phyloP scores from a whole-genome alignment of 2,113 vertebrate genomes.

The Strigops habroptila region DNA sequence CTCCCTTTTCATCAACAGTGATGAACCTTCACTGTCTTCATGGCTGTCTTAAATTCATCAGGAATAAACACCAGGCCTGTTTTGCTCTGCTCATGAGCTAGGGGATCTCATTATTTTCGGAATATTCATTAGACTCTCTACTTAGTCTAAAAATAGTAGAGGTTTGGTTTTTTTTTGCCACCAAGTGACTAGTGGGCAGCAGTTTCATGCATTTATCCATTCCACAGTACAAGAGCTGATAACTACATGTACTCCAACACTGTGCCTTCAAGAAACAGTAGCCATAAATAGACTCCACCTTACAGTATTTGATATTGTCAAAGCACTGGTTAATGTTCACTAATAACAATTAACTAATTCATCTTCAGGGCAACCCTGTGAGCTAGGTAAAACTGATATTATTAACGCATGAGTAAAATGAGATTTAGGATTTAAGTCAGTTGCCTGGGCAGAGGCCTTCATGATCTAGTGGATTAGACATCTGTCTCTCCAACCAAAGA shows the following conservation, averaged over 20 bases:
- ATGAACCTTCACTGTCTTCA: not conserved
- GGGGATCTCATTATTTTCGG: slow-evolving; percentile 15
- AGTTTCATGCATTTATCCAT: not conserved
- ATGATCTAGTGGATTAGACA: slow-evolving; percentile 58
- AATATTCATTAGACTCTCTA: slow-evolving; percentile 16
- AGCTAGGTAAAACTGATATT: slow-evolving; percentile 33
- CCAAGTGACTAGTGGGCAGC: not conserved
- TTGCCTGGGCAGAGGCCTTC: slow-evolving; percentile 40
- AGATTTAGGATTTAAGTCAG: slow-evolving; percentile 58
- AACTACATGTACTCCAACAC: not conserved
- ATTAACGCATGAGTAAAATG: slow-evolving; percentile 54
- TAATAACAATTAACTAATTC: slow-evolving; percentile 39
- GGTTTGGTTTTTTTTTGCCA: not conserved
- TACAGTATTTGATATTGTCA: not conserved
- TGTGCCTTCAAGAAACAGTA: not conserved
- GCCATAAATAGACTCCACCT: not conserved
- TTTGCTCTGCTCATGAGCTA: not conserved
- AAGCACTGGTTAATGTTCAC: not conserved
- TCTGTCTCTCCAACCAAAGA: slow-evolving; percentile 50
- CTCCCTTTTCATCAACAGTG: not conserved
- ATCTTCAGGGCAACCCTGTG: not conserved
- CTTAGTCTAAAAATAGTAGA: not conserved
- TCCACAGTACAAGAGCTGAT: not conserved
- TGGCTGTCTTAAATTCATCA: not conserved
- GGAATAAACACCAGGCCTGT: not conserved